Percentiles rank a stretch among this genome's conserved stretches.
Conservation (phyloP, 2,113 vertebrate species). For the Phylloscopus whistleri region DNA sequence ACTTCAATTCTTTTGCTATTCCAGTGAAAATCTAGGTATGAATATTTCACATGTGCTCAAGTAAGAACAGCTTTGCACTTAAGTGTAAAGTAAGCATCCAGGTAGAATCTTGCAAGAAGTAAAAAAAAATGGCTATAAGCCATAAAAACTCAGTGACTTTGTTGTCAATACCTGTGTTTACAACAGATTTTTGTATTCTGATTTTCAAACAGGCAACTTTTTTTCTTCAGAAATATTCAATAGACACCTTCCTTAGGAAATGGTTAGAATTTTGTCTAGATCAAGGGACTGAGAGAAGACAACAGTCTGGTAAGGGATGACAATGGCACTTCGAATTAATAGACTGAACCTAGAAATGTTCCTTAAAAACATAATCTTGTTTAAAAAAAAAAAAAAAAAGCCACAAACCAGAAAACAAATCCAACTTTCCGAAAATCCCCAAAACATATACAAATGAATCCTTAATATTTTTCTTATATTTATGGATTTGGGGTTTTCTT, state of each 20-base stretch:
- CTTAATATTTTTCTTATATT: not conserved
- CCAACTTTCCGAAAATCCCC: accelerated
- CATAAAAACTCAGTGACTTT: not conserved
- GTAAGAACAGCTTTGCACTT: not conserved
- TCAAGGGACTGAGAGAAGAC: not conserved
- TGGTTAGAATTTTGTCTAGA: not conserved
- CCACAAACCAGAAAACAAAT: not conserved
- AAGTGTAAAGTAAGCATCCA: not conserved
- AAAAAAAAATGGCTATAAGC: not conserved
- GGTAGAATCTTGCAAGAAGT: not conserved
- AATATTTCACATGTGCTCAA: not conserved
- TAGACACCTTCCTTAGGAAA: not conserved
- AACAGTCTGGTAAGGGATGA: not conserved
- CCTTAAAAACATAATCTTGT: not conserved
- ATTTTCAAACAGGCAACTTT: not conserved
- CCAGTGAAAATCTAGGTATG: not conserved
- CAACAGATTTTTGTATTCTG: not conserved
- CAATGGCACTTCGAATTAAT: not conserved
- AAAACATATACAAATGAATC: not conserved
- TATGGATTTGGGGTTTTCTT: not conserved
- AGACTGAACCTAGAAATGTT: not conserved
- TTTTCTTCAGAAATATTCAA: not conserved
- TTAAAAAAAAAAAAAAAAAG: not conserved
- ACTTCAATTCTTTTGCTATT: not conserved
- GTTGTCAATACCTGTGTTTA: not conserved